Base-by-base conservation (phyloP, 1,140 invertebrate species). In the Probaryconus sp. region DNA sequence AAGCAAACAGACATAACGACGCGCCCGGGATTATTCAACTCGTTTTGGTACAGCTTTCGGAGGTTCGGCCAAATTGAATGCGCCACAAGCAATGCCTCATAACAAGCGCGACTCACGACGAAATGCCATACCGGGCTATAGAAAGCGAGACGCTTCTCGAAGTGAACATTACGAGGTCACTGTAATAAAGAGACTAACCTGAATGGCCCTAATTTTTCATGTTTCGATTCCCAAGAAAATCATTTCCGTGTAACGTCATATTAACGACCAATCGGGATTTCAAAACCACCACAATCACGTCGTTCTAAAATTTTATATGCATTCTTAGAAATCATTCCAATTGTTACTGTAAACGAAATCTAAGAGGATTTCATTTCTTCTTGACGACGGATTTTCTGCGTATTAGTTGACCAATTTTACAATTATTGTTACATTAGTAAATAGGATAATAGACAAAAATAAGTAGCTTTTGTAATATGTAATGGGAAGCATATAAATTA, bases 151-250 rank as follows among this genome's bases (percentile, higher is more conserved):
- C 60, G 43, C 37, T 55, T 47, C 51, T 55, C 50, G 26, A 17
- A 24, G 47, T 48, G 35, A 35, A 55, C 31, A 55, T 56, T 58
- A 73, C 48, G 61, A 67, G 61, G 63, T 67, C 55, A 61, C 6
- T 18, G 18, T 53, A 73, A 73, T 73, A 73, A 67, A 61, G 40
- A 55, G 47, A 73, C 63, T 55, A 65, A 60, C 53, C 35, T 14
- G 33, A 11, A 11, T 33, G 68, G 51, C 55, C 60, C 51, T 55
- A 64, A 58, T 72, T 72, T 64, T 72, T 61, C 24, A 55, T 40
- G 42, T 61, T 38, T 51, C 42, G 50, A 63, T 47, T 47, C 40
- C 9, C 21, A 17, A 53, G 48, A 61, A 50, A 68, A 68, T 16
- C n/a, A 33, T 58, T 68, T 58, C 53, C 51, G 47, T 33, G 47